Conservation (phyloP, 1,140 invertebrate species). For the Caerostris extrusa region DNA sequence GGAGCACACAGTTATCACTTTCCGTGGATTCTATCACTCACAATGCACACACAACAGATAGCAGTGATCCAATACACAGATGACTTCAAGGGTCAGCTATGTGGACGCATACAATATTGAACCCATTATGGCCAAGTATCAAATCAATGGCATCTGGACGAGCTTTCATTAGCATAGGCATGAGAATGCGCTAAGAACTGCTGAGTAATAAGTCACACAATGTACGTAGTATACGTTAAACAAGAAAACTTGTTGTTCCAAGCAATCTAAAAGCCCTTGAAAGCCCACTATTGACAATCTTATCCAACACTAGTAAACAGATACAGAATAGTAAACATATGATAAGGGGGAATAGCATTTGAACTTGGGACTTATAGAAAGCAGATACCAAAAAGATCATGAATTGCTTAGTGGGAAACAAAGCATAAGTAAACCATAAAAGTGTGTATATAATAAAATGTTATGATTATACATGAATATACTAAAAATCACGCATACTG, state of each 20-base stretch:
- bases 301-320: slow-evolving; percentile 2
- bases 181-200: neutral
- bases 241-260: neutral
- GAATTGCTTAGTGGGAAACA: neutral
- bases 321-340: neutral
- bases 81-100: neutral
- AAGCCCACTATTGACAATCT: slow-evolving; percentile 26
- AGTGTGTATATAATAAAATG: too few species aligned
- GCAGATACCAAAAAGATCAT: neutral
- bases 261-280: slow-evolving; percentile 1
- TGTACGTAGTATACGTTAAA: neutral
- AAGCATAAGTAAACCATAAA: neutral
- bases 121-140: neutral
- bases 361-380: slow-evolving; percentile 29
- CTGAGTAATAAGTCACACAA: neutral
- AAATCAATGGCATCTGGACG: neutral
- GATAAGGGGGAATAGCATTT: neutral
- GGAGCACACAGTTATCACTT: too few species aligned
- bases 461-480: too few species aligned
- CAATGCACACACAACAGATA: neutral
- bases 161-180: neutral
- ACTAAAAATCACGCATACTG: too few species aligned
- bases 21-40: neutral
- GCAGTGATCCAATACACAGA: neutral
- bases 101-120: neutral